Base-by-base conservation (phyloP, 2,113 vertebrate genomes). In the Cyprinodon tularosa region DNA sequence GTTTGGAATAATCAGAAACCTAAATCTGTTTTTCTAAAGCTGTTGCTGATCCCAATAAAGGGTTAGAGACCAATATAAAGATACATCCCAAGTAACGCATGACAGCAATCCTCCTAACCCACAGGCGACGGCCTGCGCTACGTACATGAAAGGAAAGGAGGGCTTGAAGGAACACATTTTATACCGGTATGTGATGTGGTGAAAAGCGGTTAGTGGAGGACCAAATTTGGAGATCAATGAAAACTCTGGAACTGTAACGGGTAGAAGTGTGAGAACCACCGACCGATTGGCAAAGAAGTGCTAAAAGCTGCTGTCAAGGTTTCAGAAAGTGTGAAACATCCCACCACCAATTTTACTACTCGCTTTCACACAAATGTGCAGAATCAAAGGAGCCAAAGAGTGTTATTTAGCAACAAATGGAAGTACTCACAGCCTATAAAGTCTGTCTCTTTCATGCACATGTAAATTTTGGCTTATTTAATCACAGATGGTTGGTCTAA, bases 21-120 rank as follows among this genome's bases (percentile, higher is more conserved):
- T 92, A 90, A 93, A 93, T 82, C 86, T 83, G 3, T 53, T 86
- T 93, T 89, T 92, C 88, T 92, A 92, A 91, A 90, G 88, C 88
- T 89, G 76, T 82, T 89, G 88, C 87, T 89, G 90, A 90, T 89
- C 71, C 72, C 74, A 83, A 73, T n/a, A 37, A 76, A 53, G 78
- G 72, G 48, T 65, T 68, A 72, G 74, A 68, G 71, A n/a, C 37
- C 64, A 63, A 50, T 12, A 42, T 20, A 15, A 17, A 50, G 48
- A 15, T 10, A 40, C 65, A 69, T 78, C 67, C 84, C 82, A 81
- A 80, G 76, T 72, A 69, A 80, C 64, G 81, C 68, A 73, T 40
- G 74, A 76, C 62, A 79, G 74, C 72, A n/a, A 71, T 72, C 63
- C 37, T 78, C 72, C 77, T 82, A 82, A 84, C 77, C 78, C 82